phyloP scores from a whole-genome alignment of 1,140 invertebrate species.

The Dendrolimus kikuchii region DNA sequence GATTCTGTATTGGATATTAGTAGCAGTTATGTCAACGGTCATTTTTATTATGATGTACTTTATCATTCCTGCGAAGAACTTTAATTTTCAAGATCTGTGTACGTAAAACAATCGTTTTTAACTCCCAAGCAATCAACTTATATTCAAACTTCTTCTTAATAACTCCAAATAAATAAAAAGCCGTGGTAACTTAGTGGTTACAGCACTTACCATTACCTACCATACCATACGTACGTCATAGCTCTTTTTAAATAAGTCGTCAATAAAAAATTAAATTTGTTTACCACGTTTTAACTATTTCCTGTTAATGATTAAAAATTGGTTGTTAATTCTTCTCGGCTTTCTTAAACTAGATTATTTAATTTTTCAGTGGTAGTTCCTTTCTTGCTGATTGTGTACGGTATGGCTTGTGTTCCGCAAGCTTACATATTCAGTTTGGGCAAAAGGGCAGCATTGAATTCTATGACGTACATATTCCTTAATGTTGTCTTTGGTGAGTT shows the following conservation, averaged over 20 bases:
- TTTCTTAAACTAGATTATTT: background rate
- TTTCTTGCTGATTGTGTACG: slow-evolving; percentile 39
- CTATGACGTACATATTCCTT: slow-evolving; percentile 45
- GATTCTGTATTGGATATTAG: slow-evolving; percentile 35
- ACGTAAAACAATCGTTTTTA: slow-evolving; percentile 6
- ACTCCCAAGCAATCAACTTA: no score
- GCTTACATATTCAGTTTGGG: slow-evolving; percentile 54
- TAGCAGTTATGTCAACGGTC: slow-evolving; percentile 25
- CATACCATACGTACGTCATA: no score
- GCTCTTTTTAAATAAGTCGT: no score
- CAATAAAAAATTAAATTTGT: no score
- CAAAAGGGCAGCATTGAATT: slow-evolving; percentile 34
- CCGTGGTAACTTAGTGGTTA: no score
- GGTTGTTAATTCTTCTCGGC: no score
- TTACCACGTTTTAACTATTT: no score
- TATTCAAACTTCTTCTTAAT: no score
- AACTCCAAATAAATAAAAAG: no score
- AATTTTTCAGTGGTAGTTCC: slow-evolving; percentile 38
- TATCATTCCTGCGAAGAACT: slow-evolving; percentile 22
- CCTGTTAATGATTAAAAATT: no score
- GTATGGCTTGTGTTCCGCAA: slow-evolving; percentile 44
- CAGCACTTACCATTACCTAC: no score
- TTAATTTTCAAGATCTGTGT: slow-evolving; percentile 36
- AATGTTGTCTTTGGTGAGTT: slow-evolving; percentile 53
- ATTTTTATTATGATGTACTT: slow-evolving; percentile 33